Evolutionary conservation across 53 echinoderm and acorn worm genomes (phyloP), one percentile per base, ranked within the genome.

Genomic region (Paracentrotus lividus): DNA sequence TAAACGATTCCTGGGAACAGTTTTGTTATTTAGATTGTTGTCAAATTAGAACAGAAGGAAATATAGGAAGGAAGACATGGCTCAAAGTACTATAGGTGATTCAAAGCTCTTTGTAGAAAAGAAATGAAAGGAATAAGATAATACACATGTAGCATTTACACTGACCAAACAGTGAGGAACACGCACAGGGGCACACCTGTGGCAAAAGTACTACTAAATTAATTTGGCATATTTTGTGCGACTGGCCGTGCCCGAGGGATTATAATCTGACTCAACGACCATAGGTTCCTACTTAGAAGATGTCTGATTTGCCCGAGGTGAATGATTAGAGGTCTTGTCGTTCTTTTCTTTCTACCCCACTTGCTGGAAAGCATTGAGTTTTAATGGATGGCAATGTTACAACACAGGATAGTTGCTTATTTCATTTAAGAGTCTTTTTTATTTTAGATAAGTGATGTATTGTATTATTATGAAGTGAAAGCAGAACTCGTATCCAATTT

Each of bases 201-300:
- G 47, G 81, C 7, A 8, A 47, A 81, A 81, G 47, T 27, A 10
- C 44, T 81, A 81, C 44, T 81, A 81, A 78, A 81, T 81, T 81
- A 26, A 81, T 81, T 81, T 47, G 49, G 81, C n/a, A 81, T 47
- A 45, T 81, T 81, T 47, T 2, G 26, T 81, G n/a, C 81, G 81
- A n/a, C 81, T 20, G 32, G 18, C 72, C 18, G 24, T 81, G 47
- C 81, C 49, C 49, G 47, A 12, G 47, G 45, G 81, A 49, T 26
- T n/a, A 47, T 47, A 81, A 81, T 45, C 44, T 81, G 81, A 81
- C 81, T 81, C 81, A 81, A 47, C 81, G 47, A 10, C 81, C 81
- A 81, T 47, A 10, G 81, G 81, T 81, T 47, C 81, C 81, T 8
- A 47, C 72, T 47, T 81, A 26, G 26, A 47, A 47, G 49, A 27